phyloP scores from a whole-genome alignment of 2,797 vertebrate species.

The Oreochromis mossambicus region DNA sequence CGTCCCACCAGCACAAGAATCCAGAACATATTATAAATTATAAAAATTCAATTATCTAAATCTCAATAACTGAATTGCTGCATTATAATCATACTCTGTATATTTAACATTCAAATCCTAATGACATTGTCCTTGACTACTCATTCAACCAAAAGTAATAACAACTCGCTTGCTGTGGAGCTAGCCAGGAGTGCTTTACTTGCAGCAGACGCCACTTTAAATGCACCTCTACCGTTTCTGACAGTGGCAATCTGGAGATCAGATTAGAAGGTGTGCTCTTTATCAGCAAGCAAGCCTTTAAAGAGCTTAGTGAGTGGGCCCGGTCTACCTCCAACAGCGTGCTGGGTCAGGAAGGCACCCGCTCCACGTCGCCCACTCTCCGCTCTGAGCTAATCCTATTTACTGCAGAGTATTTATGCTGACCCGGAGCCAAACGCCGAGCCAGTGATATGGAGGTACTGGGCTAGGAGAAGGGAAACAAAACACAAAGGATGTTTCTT shows the following conservation, averaged over 20 bases:
- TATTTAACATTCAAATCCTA: slow-evolving; percentile 17
- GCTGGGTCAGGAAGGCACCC: slow-evolving; percentile 47
- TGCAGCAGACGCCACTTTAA: slow-evolving; percentile 48
- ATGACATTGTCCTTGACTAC: slow-evolving; percentile 25
- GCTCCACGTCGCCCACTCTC: slow-evolving; percentile 21
- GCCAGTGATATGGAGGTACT: background rate
- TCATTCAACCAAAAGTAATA: slow-evolving; percentile 10
- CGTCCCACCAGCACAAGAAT: background rate
- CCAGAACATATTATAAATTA: slow-evolving; percentile 35
- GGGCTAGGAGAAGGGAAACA: background rate
- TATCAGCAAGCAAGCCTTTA: slow-evolving; percentile 47
- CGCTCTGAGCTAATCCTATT: slow-evolving; percentile 55
- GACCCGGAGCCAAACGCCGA: slow-evolving; percentile 8
- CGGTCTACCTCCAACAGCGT: slow-evolving; percentile 28
- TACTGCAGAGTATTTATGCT: slow-evolving; percentile 36
- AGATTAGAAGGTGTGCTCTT: slow-evolving; percentile 55
- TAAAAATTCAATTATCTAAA: slow-evolving; percentile 11
- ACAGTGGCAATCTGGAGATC: slow-evolving; percentile 63
- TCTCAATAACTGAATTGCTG: background rate
- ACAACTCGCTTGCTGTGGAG: background rate
- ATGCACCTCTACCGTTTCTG: slow-evolving; percentile 50
- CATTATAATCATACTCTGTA: background rate
- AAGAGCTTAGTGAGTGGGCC: slow-evolving; percentile 35
- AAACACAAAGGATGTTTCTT: slow-evolving; percentile 23
- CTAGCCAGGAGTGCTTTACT: slow-evolving; percentile 4